Evolutionary conservation across 2,888 invertebrate genomes (phyloP), one percentile per base, ranked within the genome.

Genomic region (Helleia helle): DNA sequence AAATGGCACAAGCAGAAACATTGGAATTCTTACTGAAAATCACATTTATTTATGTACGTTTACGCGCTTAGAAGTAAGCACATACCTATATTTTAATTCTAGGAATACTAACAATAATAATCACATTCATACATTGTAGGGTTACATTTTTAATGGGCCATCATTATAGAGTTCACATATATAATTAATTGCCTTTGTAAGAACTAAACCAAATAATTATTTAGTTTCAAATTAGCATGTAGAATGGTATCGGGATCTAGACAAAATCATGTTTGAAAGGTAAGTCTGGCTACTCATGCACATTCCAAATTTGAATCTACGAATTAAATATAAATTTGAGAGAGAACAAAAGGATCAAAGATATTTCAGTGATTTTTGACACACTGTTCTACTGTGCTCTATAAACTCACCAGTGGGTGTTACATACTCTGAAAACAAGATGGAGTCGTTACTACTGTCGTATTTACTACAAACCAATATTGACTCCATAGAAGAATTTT

Each of bases 391-490:
- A 74, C 64, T 58, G 77, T 81, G 79, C 74, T 65, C 77, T 79
- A 77, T 46, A 52, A 68, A 85, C 85, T 85, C 84, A 86, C 86
- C 86, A 56, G 86, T 86, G 73, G 85, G 73, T 72, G 85, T 81
- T 68, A 85, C 72, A 83, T 73, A 79, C 65, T 86, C 86, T 86
- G 86, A 85, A 86, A 86, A 81, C 69, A 83, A 81, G 69, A 77
- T 81, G 84, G 83, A 84, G 83, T 63, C 83, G 60, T 84, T 84
- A 84, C 84, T 83, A 81, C 74, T 70, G 61, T 61, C 52, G 54
- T 55, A 50, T 47, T 48, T 54, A 55, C 77, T 76, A 79, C 62
- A 49, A 56, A 81, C 81, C 80, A 83, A 80, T 62, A 40, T 53
- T 65, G 84, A 84, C 84, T 84, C 84, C 84, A 75, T 70, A 43